These are phyloP conservation scores for Microcebus tavaratra DNA, from an alignment of 2,113 vertebrate species.

Conservation along the genomic window DNA sequence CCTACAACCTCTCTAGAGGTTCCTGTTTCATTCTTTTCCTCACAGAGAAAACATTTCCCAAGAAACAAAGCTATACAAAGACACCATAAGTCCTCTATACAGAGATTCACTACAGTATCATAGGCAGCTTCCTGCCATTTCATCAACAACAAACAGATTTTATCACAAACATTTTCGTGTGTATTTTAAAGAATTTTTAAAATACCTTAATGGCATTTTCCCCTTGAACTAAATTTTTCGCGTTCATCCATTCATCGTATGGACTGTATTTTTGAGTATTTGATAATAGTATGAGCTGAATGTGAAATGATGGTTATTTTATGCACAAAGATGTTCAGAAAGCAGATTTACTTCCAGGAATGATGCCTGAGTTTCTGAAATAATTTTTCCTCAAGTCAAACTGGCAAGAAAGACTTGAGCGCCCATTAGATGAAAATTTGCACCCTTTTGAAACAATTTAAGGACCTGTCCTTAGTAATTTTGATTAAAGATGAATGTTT, in stretches of 20 bases:
- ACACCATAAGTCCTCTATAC: background rate
- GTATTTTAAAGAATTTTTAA: background rate
- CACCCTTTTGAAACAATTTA: constrained; percentile 63
- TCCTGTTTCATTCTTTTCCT: background rate
- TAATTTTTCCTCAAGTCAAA: constrained; percentile 37
- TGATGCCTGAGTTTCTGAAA: constrained; percentile 26
- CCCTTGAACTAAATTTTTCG: background rate
- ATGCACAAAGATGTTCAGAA: constrained; percentile 21
- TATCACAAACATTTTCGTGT: background rate
- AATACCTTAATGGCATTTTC: background rate
- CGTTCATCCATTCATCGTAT: background rate
- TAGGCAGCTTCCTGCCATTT: background rate
- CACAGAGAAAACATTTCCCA: background rate
- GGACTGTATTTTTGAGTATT: background rate
- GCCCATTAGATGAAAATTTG: constrained; percentile 37
- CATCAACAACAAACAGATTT: constrained; percentile 15
- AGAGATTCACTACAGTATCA: background rate
- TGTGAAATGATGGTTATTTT: constrained; percentile 25
- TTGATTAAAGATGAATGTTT: constrained; percentile 67
- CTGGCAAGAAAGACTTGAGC: constrained; percentile 17
- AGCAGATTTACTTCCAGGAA: background rate
- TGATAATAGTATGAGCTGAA: background rate
- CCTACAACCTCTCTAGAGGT: background rate
- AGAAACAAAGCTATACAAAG: background rate
- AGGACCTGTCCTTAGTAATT: constrained; percentile 65